phyloP scores from a whole-genome alignment of 2,888 invertebrate genomes.

The Macrosiphum euphorbiae region DNA sequence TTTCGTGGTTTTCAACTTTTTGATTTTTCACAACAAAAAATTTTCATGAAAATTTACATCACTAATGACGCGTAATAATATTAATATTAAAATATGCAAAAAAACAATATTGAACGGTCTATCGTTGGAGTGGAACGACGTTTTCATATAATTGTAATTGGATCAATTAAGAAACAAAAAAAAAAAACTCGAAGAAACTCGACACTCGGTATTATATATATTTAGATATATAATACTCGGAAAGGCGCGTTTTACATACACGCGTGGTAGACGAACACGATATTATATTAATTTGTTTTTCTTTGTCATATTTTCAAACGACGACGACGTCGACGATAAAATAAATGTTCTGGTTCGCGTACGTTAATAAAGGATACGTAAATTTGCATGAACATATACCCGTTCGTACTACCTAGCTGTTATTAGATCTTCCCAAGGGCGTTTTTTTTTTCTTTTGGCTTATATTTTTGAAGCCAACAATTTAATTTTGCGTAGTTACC shows the following conservation, averaged over 20 bases:
- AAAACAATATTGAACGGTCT: neutral
- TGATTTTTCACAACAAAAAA: too few species aligned
- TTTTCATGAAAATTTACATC: too few species aligned
- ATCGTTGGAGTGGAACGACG: neutral
- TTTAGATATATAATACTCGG: neutral
- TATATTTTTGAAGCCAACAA: neutral
- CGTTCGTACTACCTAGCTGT: neutral
- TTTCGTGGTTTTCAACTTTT: too few species aligned
- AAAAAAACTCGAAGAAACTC: neutral
- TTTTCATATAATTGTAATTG: neutral
- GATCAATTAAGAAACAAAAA: neutral
- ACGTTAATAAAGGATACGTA: neutral
- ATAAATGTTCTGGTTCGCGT: neutral
- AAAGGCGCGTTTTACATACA: neutral
- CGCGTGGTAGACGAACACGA: neutral
- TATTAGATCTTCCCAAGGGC: neutral
- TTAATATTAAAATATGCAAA: neutral
- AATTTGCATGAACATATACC: neutral
- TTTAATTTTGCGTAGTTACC: constrained; percentile 7
- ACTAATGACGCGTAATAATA: neutral
- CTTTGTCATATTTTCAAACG: neutral
- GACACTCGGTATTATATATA: neutral
- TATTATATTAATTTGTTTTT: constrained; percentile 9
- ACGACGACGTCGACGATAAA: neutral
- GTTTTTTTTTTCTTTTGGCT: neutral